These are phyloP conservation scores for Apostichopus japonicus DNA, from an alignment of 35 echinoderm and acorn worm species.

Conservation along the genomic window DNA sequence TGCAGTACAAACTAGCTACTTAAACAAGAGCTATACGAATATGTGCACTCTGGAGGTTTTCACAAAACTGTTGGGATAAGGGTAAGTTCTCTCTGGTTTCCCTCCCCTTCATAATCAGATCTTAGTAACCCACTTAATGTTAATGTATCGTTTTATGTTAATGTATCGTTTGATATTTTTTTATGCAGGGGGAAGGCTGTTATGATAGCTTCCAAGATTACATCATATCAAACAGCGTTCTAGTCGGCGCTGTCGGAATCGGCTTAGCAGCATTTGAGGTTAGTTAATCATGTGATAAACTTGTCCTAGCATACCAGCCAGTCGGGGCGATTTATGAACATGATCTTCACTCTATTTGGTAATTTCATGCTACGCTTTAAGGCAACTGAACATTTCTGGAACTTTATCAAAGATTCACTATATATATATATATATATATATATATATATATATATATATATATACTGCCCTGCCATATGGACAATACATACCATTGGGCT, in stretches of 20 bases:
- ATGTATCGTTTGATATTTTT: not conserved
- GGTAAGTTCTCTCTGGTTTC: no score
- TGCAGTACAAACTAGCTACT: no score
- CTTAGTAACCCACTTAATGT: not conserved
- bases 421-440: no score
- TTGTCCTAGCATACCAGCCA: not conserved
- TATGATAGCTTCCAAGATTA: constrained; percentile 18
- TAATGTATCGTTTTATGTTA: not conserved
- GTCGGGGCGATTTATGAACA: not conserved
- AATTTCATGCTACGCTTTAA: no score
- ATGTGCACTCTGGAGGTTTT: no score
- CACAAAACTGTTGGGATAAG: no score
- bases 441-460: no score
- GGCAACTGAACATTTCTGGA: not conserved
- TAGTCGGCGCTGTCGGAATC: constrained; percentile 8
- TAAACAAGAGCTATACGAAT: no score
- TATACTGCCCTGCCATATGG: no score
- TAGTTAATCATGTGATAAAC: not conserved
- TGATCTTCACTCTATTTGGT: not conserved
- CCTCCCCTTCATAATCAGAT: no score
- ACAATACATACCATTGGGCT: no score
- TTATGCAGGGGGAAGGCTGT: constrained; percentile 1
- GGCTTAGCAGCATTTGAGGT: constrained; percentile 32
- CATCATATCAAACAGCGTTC: constrained; percentile 12
- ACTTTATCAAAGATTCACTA: not conserved